Conservation (phyloP, 2,797 vertebrate genomes). For the Peromyscus nudipes region DNA sequence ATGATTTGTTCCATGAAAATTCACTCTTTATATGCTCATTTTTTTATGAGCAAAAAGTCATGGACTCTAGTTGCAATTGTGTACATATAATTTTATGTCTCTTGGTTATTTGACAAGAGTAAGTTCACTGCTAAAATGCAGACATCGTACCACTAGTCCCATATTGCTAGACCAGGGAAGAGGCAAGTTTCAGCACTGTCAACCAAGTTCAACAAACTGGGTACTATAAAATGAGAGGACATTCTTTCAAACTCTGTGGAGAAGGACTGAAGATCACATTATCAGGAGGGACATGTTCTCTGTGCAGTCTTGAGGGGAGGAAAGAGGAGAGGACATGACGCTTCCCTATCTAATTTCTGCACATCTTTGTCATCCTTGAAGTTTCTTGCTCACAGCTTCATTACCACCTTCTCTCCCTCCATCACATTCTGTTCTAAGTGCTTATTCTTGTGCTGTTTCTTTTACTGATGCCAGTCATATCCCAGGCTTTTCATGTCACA, state of each 20-base stretch:
- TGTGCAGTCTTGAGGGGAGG: background rate
- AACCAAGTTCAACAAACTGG: background rate
- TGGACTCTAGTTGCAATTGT: background rate
- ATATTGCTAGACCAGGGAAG: background rate
- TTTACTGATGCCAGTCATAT: background rate
- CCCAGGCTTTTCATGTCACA: background rate
- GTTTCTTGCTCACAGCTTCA: background rate
- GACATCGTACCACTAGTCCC: background rate
- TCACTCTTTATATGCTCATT: background rate
- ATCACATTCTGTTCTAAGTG: background rate
- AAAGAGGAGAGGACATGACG: background rate
- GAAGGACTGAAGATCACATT: background rate
- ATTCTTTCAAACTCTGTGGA: background rate
- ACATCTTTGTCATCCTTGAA: background rate
- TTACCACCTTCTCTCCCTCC: background rate
- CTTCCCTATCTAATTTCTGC: background rate
- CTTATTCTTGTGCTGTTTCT: background rate
- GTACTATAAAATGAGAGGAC: background rate
- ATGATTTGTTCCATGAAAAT: background rate
- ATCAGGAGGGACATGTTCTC: background rate
- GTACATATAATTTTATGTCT: background rate
- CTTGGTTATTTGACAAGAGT: background rate
- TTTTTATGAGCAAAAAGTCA: background rate
- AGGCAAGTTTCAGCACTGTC: background rate
- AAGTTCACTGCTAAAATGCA: background rate